Evolutionary conservation across 2,888 invertebrate species (phyloP).

Genomic region (Chrysina gloriosa): DNA sequence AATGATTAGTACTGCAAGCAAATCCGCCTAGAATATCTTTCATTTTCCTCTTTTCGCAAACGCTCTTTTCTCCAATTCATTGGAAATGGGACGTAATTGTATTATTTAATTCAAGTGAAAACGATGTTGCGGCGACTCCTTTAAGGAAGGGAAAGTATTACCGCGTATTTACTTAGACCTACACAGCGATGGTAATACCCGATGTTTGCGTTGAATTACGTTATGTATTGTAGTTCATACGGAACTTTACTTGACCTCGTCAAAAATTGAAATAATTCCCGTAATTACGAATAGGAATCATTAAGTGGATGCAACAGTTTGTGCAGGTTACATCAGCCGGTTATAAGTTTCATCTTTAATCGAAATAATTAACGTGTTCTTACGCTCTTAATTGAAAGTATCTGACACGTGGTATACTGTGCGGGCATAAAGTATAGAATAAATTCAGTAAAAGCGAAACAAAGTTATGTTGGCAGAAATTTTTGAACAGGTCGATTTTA

Average conservation of each 20-base stretch:
- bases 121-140: background rate
- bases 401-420: too few species aligned
- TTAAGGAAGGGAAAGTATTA: background rate
- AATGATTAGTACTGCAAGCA: too few species aligned
- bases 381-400: conserved; percentile 5
- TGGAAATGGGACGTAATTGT: background rate
- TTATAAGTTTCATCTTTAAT: background rate
- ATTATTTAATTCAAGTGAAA: background rate
- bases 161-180: background rate
- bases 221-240: background rate
- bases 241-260: conserved; percentile 14
- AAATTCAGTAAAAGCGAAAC: too few species aligned
- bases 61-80: background rate
- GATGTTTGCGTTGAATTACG: background rate
- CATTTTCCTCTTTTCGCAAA: background rate
- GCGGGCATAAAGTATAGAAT: too few species aligned
- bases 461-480: too few species aligned
- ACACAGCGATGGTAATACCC: background rate
- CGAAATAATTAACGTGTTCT: background rate
- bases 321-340: conserved; percentile 4
- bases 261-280: conserved; percentile 5
- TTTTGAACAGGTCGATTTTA: too few species aligned
- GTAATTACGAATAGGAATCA: conserved; percentile 9
- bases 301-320: background rate
- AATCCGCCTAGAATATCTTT: too few species aligned